Conservation (phyloP, 2,113 vertebrate genomes). For the Oncorhynchus kisutch region DNA sequence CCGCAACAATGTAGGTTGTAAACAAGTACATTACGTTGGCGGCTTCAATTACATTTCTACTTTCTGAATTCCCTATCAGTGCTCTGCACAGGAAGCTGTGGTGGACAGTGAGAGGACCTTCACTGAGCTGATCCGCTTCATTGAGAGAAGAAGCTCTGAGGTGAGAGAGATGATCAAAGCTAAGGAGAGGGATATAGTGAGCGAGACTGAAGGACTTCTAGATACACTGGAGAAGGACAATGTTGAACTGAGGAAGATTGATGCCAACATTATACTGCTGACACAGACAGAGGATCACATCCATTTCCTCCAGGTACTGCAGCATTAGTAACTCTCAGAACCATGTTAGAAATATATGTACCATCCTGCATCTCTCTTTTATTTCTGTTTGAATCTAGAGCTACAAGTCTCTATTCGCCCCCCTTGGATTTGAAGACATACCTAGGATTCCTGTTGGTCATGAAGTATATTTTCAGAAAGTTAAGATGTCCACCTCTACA, state of each 20-base stretch:
- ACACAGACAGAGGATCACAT: not conserved
- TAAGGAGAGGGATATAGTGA: conserved; percentile 7
- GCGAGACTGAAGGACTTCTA: conserved; percentile 7
- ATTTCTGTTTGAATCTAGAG: too few species aligned
- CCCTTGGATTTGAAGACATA: too few species aligned
- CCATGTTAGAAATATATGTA: too few species aligned
- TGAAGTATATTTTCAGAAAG: too few species aligned
- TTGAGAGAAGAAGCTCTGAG: conserved; percentile 13
- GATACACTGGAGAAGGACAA: conserved; percentile 20
- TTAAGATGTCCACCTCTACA: too few species aligned
- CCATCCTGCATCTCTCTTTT: too few species aligned
- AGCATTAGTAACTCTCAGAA: too few species aligned
- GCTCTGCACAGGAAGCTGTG: not conserved
- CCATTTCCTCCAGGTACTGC: conserved; percentile 26
- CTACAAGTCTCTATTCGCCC: too few species aligned
- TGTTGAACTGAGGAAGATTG: conserved; percentile 7
- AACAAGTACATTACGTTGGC: too few species aligned
- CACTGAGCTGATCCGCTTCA: not conserved
- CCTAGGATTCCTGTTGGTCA: too few species aligned
- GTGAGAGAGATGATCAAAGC: conserved; percentile 14
- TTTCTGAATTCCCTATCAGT: not conserved
- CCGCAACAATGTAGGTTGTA: too few species aligned
- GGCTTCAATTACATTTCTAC: too few species aligned
- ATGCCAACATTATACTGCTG: conserved; percentile 10
- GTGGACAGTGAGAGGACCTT: not conserved